These are phyloP conservation scores for Tenthredo amoena DNA, from an alignment of 2,888 invertebrate species.

Conservation along the genomic window DNA sequence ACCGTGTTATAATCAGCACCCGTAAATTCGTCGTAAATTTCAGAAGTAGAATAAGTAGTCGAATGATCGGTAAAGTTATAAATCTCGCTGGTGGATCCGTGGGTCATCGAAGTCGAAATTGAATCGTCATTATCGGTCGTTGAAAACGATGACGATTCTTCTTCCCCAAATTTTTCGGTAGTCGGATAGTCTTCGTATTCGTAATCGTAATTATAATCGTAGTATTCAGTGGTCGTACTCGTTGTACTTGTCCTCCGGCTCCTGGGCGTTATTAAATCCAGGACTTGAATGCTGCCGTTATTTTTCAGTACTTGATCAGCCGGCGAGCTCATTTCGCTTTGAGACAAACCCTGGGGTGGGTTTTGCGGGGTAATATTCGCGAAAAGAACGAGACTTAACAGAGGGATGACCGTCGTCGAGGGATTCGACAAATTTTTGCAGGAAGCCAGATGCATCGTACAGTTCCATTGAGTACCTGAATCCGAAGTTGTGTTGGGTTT, in stretches of 20 bases:
- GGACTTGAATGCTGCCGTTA: background rate
- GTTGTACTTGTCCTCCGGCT: background rate
- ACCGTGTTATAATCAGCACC: background rate
- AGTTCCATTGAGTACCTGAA: constrained; percentile 59
- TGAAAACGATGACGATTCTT: background rate
- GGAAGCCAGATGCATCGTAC: constrained; percentile 65
- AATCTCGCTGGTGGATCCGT: background rate
- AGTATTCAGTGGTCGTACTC: background rate
- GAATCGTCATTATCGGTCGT: background rate
- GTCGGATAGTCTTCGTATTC: background rate
- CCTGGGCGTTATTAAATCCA: background rate
- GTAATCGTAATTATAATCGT: background rate
- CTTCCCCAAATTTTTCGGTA: background rate
- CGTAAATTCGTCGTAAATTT: background rate
- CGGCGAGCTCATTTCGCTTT: background rate
- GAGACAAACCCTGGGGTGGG: background rate
- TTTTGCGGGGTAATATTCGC: constrained; percentile 56
- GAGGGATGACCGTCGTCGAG: constrained; percentile 74
- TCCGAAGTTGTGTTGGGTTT: constrained; percentile 77
- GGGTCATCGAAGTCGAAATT: background rate
- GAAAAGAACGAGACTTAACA: constrained; percentile 74
- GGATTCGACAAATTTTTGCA: constrained; percentile 74
- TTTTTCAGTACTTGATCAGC: constrained; percentile 42
- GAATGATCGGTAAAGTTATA: background rate
- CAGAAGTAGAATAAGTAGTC: background rate